A percentile compares a stretch with the other conserved stretches of the same genome.
phyloP scores from a whole-genome alignment of 1,140 invertebrate genomes.

The Zaprionus kolodkinae region DNA sequence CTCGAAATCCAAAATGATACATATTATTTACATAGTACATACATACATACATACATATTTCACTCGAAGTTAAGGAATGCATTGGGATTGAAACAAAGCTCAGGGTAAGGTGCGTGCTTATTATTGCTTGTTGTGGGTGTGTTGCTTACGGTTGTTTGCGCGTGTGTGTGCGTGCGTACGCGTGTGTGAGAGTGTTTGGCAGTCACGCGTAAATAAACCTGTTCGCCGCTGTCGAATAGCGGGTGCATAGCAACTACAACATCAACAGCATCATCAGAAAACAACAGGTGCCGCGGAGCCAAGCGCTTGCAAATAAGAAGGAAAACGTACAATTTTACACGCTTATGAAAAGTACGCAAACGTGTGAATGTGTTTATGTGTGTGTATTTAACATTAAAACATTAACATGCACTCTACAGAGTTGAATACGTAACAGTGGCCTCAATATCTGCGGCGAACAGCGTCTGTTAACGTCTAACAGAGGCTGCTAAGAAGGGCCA shows the following conservation, averaged over 20 bases:
- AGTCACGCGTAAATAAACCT: slow-evolving; percentile 51
- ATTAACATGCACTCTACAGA: not conserved
- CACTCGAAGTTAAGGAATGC: not conserved
- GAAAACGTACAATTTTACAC: not conserved
- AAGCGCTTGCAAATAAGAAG: slow-evolving; percentile 3
- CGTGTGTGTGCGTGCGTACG: not conserved
- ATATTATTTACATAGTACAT: too few relatives aligned
- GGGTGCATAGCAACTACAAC: slow-evolving; percentile 31
- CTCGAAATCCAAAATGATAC: not conserved
- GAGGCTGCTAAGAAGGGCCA: slow-evolving; percentile 19
- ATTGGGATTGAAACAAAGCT: slow-evolving; percentile 30
- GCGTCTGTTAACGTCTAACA: slow-evolving; percentile 19
- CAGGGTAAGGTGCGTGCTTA: slow-evolving; percentile 1
- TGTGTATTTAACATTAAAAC: not conserved
- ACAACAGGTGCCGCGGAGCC: slow-evolving; percentile 13
- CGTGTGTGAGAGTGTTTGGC: slow-evolving; percentile 20
- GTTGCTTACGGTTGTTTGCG: slow-evolving; percentile 8
- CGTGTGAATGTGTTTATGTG: not conserved
- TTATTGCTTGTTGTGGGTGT: not conserved
- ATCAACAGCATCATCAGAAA: not conserved
- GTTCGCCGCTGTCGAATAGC: slow-evolving; percentile 26
- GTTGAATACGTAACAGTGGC: slow-evolving; percentile 18
- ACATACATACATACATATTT: too few relatives aligned
- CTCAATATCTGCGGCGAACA: slow-evolving; percentile 20
- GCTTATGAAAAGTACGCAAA: not conserved